Conservation (phyloP, 1,140 invertebrate genomes). For the Artemia franciscana region DNA sequence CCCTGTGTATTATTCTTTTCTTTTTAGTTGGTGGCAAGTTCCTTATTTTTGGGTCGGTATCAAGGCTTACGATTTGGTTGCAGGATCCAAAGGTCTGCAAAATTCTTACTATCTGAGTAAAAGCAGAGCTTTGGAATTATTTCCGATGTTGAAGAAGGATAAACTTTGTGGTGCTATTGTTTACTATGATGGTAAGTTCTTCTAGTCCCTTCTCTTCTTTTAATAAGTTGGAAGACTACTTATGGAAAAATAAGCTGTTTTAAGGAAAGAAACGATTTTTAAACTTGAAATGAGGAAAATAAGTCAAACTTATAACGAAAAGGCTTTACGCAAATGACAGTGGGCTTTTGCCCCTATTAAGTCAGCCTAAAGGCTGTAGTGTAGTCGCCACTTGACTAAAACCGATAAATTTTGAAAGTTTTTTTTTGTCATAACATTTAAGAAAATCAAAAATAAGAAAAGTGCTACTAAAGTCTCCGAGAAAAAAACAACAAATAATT, state of each 20-base stretch:
- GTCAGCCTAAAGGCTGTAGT: too few relatives aligned
- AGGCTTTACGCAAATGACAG: too few relatives aligned
- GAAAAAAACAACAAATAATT: too few relatives aligned
- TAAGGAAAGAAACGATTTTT: background rate
- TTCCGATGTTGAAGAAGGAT: slow-evolving; percentile 86
- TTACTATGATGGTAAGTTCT: slow-evolving; percentile 78
- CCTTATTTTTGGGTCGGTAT: slow-evolving; percentile 98
- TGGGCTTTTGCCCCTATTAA: too few relatives aligned
- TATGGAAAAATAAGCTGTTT: too few relatives aligned
- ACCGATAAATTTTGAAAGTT: slow-evolving; percentile 2
- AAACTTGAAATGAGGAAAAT: background rate
- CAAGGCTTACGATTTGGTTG: slow-evolving; percentile 91
- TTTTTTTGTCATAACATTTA: slow-evolving; percentile 3
- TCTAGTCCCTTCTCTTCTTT: too few relatives aligned
- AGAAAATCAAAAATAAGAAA: too few relatives aligned
- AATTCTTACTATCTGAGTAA: slow-evolving; percentile 85
- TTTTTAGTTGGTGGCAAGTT: slow-evolving; percentile 82
- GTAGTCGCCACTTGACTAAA: background rate
- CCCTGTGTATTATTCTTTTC: too few relatives aligned
- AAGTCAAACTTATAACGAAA: background rate
- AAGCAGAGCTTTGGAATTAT: slow-evolving; percentile 76
- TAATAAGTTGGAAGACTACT: too few relatives aligned
- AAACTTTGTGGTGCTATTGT: slow-evolving; percentile 86
- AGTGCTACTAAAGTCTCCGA: too few relatives aligned
- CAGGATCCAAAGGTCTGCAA: slow-evolving; percentile 81